Evolutionary conservation across 1,140 invertebrate species (phyloP).

Genomic region (Theocolax elegans): DNA sequence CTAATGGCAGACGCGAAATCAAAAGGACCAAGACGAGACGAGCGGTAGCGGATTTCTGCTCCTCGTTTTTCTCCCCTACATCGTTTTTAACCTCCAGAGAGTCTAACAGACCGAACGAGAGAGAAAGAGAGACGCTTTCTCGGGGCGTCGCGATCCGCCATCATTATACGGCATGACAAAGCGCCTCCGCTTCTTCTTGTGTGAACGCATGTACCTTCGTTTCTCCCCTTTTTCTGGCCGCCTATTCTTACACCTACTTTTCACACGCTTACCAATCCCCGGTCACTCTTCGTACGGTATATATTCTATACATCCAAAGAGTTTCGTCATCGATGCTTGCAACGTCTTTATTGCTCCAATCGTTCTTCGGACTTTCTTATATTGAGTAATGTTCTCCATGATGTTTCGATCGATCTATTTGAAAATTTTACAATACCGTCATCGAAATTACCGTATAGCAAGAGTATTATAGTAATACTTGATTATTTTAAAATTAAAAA

Average conservation of each 20-base stretch:
- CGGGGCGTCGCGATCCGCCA: conserved; percentile 49
- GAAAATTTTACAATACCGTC: no score
- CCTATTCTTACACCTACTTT: conserved; percentile 40
- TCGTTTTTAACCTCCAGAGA: no score
- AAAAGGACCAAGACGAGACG: conserved; percentile 32
- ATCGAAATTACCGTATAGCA: no score
- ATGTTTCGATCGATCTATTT: no score
- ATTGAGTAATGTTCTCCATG: no score
- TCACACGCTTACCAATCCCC: conserved; percentile 32
- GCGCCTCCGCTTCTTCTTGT: conserved; percentile 44
- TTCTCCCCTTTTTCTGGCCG: conserved; percentile 10
- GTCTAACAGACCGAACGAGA: background rate
- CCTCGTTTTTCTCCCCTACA: conserved; percentile 22
- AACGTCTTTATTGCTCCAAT: background rate
- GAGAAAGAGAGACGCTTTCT: conserved; percentile 31
- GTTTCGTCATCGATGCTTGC: conserved; percentile 11
- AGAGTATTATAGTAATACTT: no score
- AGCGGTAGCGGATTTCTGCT: conserved; percentile 49
- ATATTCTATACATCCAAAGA: no score
- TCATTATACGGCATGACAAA: conserved; percentile 62
- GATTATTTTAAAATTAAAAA: no score
- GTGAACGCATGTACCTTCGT: background rate
- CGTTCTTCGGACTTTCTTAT: no score
- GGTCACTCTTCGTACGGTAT: background rate
- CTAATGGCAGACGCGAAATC: conserved; percentile 48